Evolutionary conservation across 2,888 invertebrate genomes (phyloP), one percentile per base, ranked within the genome.

Genomic region (Catocala fraxini): DNA sequence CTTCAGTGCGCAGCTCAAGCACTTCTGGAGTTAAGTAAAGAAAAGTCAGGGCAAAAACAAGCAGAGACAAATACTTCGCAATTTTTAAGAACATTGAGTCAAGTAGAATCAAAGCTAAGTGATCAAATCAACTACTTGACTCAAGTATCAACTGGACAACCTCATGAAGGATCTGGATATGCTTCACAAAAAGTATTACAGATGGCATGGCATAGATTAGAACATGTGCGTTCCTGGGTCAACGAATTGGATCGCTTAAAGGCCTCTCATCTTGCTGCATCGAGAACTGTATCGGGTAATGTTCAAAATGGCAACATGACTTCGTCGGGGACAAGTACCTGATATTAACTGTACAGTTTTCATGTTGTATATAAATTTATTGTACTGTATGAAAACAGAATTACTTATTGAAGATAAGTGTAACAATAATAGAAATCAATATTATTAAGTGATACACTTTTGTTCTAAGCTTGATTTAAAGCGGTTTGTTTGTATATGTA

Each of bases 101-200:
- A 96, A 79, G 98, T 99, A 0, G 99, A 99, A 90, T 96, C 96
- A 0, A 98, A 98, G 88, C 93, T 99, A 9, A 97, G 97, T 62
- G 98, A 98, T 83, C 99, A 99, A 91, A 99, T 99, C n/a, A 98
- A 98, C 88, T 99, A 99, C 87, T 94, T 99, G 56, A 99, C 98
- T 0, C 99, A 99, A 95, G 99, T 99, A 0, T 99, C 99, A 0
- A 99, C 99, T 69, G 99, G 99, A 0, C 99, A 99, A 88, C 98
- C 99, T 0, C 99, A 99, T 87, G 99, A 99, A 90, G 99, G 99
- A 0, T 99, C 98, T 0, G 98, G 98, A 41, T 99, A 99, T 94
- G 98, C 98, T 0, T 98, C 98, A 9, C 98, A 99, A 82, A 99
- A 99, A 89, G 98, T 98, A 7, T 91, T 99, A 12, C 98, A 99